Evolutionary conservation across 2,888 invertebrate species (phyloP).

Genomic region (Nemurella pictetii): DNA sequence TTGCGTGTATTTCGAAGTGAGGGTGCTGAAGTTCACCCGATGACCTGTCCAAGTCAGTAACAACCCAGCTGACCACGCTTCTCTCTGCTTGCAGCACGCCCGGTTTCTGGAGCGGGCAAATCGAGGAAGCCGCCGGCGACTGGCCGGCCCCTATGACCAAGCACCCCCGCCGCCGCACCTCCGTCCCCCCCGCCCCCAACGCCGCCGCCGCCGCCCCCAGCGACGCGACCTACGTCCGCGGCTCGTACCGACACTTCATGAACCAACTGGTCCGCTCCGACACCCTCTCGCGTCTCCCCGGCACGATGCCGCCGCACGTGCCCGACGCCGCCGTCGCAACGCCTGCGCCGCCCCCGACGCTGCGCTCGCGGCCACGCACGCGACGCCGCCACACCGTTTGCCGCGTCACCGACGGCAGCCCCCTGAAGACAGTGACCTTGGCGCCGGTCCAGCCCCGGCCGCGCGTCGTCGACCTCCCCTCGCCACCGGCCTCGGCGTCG

Average conservation of each 20-base stretch:
- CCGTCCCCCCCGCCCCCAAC: background rate
- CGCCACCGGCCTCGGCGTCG: background rate
- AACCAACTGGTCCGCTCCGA: conserved; percentile 40
- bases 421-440: conserved; percentile 13
- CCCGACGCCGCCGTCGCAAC: conserved; percentile 13
- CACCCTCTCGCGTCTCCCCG: background rate
- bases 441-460: too few relatives aligned
- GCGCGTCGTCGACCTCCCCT: background rate
- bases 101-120: conserved; percentile 16
- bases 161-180: conserved; percentile 7
- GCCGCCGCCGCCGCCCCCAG: background rate
- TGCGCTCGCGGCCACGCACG: background rate
- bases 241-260: conserved; percentile 42
- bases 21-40: too few relatives aligned
- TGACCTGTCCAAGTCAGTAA: too few relatives aligned
- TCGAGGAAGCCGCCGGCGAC: background rate
- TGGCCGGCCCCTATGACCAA: background rate
- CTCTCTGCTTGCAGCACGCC: conserved; percentile 17
- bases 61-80: too few relatives aligned
- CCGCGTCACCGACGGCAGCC: conserved; percentile 3
- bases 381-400: conserved; percentile 9
- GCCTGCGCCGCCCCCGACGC: conserved; percentile 1
- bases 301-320: background rate
- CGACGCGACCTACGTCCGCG: conserved; percentile 24
- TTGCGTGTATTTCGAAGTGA: too few relatives aligned